phyloP scores from a whole-genome alignment of 2,797 vertebrate species.

The Oophaga sylvatica region DNA sequence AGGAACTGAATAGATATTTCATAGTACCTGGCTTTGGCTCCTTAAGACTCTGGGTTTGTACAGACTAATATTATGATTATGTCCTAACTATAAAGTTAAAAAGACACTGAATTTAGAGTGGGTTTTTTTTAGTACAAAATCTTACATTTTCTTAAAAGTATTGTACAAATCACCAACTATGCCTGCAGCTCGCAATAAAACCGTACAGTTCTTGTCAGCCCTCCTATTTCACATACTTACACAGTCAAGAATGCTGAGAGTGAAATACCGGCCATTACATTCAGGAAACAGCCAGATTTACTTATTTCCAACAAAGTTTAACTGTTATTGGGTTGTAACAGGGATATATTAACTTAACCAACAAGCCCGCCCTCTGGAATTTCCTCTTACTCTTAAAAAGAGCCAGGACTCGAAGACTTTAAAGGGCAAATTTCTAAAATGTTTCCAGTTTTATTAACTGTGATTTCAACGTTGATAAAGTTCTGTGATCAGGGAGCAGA shows the following conservation, averaged over 20 bases:
- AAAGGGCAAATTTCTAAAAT: conserved; percentile 51
- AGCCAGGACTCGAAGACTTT: conserved; percentile 37
- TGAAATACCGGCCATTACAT: conserved; percentile 69
- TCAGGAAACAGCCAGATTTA: conserved; percentile 69
- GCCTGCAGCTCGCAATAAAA: background rate
- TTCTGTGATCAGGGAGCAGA: conserved; percentile 30
- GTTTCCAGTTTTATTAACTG: conserved; percentile 45
- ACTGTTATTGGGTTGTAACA: conserved; percentile 64
- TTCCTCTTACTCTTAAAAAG: conserved; percentile 62
- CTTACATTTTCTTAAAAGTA: background rate
- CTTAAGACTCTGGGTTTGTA: background rate
- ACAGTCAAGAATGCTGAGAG: conserved; percentile 65
- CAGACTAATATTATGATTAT: background rate
- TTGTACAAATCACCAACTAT: conserved; percentile 1
- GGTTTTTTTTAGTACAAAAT: background rate
- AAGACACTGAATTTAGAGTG: background rate
- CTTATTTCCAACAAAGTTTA: conserved; percentile 64
- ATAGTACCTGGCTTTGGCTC: background rate
- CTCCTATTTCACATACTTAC: conserved; percentile 30
- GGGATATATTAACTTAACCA: conserved; percentile 64
- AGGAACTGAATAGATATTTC: background rate
- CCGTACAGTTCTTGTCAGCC: background rate
- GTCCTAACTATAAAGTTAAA: background rate
- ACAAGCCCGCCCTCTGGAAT: conserved; percentile 58
- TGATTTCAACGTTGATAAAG: conserved; percentile 47